A percentile compares a stretch with the other conserved stretches of the same genome.
These are phyloP conservation scores for Heterodera filipjevi DNA, from an alignment of 2,888 invertebrate genomes.

Conservation along the genomic window DNA sequence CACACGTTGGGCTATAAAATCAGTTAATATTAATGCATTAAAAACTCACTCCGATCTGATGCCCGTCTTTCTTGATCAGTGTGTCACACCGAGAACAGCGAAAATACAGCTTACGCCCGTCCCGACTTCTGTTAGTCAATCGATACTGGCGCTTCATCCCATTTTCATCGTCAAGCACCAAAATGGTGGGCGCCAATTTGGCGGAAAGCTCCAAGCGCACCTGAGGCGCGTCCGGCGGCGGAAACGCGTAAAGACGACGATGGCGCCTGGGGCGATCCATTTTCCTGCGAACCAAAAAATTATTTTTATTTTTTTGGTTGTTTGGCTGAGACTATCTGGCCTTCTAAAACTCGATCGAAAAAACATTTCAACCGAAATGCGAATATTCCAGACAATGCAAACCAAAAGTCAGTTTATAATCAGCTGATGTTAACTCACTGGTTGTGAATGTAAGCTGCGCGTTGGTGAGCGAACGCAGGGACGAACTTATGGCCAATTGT, in stretches of 20 bases:
- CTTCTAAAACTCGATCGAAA: too few species aligned
- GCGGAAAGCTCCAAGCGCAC: constrained; percentile 41
- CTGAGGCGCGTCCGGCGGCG: constrained; percentile 25
- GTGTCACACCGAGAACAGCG: constrained; percentile 45
- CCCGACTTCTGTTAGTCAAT: constrained; percentile 40
- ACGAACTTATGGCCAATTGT: constrained; percentile 28
- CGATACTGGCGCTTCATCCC: constrained; percentile 44
- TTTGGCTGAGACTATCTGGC: too few species aligned
- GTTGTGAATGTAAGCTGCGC: not conserved
- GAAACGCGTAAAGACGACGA: constrained; percentile 18
- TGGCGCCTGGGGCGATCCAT: constrained; percentile 6
- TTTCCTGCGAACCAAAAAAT: not conserved
- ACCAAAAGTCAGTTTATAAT: not conserved
- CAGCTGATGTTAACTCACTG: not conserved
- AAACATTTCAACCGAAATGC: too few species aligned
- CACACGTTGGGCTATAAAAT: too few species aligned
- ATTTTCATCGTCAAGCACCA: constrained; percentile 42
- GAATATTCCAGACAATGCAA: constrained; percentile 11
- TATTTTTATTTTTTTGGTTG: not conserved
- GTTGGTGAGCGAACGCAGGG: constrained; percentile 27
- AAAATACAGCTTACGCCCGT: constrained; percentile 44
- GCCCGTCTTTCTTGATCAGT: constrained; percentile 37
- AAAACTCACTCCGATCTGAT: not conserved
- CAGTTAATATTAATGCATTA: not conserved
- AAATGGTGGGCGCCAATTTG: constrained; percentile 41